Evolutionary conservation across 2,113 vertebrate genomes (phyloP), one percentile per base, ranked within the genome.

Genomic region (Burhinus bistriatus): DNA sequence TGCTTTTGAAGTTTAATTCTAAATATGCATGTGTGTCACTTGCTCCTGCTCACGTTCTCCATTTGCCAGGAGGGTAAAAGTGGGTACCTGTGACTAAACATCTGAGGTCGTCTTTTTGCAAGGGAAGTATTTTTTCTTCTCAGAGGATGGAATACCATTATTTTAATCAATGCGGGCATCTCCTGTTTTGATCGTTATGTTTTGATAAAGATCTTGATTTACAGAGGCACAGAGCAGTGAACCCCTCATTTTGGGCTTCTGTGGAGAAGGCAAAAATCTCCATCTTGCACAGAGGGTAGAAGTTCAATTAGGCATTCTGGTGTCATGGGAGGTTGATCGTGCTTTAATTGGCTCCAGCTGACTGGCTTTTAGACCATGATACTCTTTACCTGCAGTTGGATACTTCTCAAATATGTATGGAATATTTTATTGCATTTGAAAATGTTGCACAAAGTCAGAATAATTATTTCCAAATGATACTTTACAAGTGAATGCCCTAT

Each of bases 291-390:
- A 72, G 88, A 94, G 83, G 58, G 47, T 58, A 62, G 77, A 79
- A 87, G 87, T 89, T 96, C 95, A 95, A 22, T 93, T 78, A 91
- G 75, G 54, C 21, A 0, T 91, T 85, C 44, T 79, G 58, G 47
- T 92, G 79, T 69, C 72, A 88, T 71, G 92, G 70, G 84, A 96
- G 70, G 55, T 13, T 94, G 81, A 58, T 96, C 1, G 3, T 51
- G 38, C 40, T 94, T 93, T 94, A 97, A 95, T 84, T 93, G 93
- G 83, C 69, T 96, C 52, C 38, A 68, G 75, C 83, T 94, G 73
- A 72, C 75, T 96, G 89, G 87, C 58, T 94, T 84, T 93, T n/a
- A 82, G 62, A 40, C 59, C 69, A 5, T 54, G 52, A 29, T 88
- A 5, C 32, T 87, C 52, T 72, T 95, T 69, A 89, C 77, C 89